Conservation (phyloP, 1,140 invertebrate species). For the Bradynema listronoti region DNA sequence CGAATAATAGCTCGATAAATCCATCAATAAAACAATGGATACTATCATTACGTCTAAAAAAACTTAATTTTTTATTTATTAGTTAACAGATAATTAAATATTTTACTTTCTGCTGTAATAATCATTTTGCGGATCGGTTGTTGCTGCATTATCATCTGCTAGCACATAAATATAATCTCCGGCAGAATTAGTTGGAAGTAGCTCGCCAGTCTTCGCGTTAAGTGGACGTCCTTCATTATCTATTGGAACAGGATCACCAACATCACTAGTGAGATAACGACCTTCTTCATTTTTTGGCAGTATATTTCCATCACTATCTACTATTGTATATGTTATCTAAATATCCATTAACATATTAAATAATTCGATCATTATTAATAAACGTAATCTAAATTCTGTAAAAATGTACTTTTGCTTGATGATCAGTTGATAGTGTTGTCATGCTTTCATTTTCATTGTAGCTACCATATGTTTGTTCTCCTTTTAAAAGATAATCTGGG, state of each 20-base stretch:
- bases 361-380: background rate
- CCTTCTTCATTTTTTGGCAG: conserved; percentile 29
- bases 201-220: conserved; percentile 22
- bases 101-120: too few relatives aligned
- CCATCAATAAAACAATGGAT: conserved; percentile 44
- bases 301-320: conserved; percentile 36
- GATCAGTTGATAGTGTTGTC: too few relatives aligned
- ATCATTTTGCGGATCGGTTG: background rate
- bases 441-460: too few relatives aligned
- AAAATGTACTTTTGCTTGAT: too few relatives aligned
- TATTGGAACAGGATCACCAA: conserved; percentile 14
- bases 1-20: conserved; percentile 48
- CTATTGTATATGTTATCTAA: too few relatives aligned
- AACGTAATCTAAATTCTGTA: too few relatives aligned
- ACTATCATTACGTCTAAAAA: conserved; percentile 24
- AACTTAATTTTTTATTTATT: too few relatives aligned
- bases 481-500: too few relatives aligned
- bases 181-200: conserved; percentile 12
- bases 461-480: too few relatives aligned
- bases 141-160: background rate
- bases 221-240: conserved; percentile 31
- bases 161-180: conserved; percentile 22
- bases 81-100: too few relatives aligned
- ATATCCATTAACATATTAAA: too few relatives aligned
- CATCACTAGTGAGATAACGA: conserved; percentile 23